Evolutionary conservation across 2,797 vertebrate genomes (phyloP).

Genomic region (Eulemur coronatus): DNA sequence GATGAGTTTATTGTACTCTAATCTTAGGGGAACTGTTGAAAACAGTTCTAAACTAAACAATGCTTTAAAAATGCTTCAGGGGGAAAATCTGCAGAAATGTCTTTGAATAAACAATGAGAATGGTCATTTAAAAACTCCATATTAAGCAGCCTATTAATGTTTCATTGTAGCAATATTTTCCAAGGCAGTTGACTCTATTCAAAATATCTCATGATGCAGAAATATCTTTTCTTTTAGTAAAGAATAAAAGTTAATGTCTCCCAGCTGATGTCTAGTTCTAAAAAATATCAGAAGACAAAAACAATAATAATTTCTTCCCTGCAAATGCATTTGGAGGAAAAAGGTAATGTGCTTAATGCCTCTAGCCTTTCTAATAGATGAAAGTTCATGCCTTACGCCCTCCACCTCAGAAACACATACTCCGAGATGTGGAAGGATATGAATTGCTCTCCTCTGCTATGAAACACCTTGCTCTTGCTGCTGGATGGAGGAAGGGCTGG

Average conservation of each 20-base stretch:
- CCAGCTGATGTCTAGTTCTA: not conserved
- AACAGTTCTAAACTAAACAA: conserved; percentile 10
- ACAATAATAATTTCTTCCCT: not conserved
- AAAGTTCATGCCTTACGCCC: not conserved
- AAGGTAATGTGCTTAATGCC: not conserved
- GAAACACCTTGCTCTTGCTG: not conserved
- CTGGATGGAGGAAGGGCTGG: not conserved
- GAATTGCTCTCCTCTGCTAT: not conserved
- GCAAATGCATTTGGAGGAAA: not conserved
- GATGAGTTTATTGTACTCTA: not conserved
- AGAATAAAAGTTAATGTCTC: not conserved
- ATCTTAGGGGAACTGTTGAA: not conserved
- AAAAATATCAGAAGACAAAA: not conserved
- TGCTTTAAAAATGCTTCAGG: not conserved
- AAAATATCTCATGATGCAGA: conserved; percentile 14
- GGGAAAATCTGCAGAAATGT: not conserved
- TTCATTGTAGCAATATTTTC: conserved; percentile 17
- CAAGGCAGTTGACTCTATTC: conserved; percentile 40
- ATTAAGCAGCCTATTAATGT: conserved; percentile 10
- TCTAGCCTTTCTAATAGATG: not conserved
- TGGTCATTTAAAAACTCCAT: not conserved
- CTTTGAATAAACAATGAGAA: not conserved
- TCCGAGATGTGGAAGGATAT: not conserved
- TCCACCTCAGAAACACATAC: not conserved
- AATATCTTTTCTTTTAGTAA: not conserved